A percentile compares a stretch with the other conserved stretches of the same genome.
Evolutionary conservation across 2,113 vertebrate genomes (phyloP).

Genomic region (Sciurus niger): DNA sequence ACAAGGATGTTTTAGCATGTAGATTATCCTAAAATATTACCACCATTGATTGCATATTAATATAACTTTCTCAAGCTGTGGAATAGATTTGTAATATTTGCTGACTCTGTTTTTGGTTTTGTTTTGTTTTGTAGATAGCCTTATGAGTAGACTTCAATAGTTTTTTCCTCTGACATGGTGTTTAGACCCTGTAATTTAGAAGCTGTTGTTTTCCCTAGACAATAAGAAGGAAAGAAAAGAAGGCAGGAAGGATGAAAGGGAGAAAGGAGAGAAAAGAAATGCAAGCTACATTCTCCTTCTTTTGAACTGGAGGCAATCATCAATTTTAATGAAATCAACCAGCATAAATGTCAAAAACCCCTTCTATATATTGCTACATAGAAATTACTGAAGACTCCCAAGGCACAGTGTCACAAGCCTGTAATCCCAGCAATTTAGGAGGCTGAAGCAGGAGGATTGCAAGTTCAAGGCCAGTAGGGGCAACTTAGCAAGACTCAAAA

Average conservation of each 20-base stretch:
- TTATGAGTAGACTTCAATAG: background rate
- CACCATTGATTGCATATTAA: constrained; percentile 42
- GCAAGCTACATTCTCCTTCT: background rate
- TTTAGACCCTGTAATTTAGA: background rate
- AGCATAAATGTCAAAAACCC: background rate
- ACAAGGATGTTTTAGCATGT: constrained; percentile 69
- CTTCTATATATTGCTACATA: background rate
- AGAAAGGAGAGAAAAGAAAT: background rate
- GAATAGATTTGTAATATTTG: constrained; percentile 15
- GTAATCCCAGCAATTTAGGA: too few relatives aligned
- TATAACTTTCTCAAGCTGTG: constrained; percentile 70
- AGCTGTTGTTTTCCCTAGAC: background rate
- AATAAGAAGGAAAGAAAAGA: background rate
- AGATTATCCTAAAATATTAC: constrained; percentile 72
- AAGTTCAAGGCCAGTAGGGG: too few relatives aligned
- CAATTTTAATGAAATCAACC: background rate
- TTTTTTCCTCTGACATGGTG: background rate
- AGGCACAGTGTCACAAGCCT: too few relatives aligned
- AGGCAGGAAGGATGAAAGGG: background rate
- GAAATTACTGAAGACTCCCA: background rate
- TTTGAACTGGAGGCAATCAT: background rate
- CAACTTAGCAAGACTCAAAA: too few relatives aligned
- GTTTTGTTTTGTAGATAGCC: background rate
- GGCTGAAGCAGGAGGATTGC: too few relatives aligned
- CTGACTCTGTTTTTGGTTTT: background rate